Base-by-base conservation (phyloP, 2,113 vertebrate genomes). In the Gopherus evgoodei region DNA sequence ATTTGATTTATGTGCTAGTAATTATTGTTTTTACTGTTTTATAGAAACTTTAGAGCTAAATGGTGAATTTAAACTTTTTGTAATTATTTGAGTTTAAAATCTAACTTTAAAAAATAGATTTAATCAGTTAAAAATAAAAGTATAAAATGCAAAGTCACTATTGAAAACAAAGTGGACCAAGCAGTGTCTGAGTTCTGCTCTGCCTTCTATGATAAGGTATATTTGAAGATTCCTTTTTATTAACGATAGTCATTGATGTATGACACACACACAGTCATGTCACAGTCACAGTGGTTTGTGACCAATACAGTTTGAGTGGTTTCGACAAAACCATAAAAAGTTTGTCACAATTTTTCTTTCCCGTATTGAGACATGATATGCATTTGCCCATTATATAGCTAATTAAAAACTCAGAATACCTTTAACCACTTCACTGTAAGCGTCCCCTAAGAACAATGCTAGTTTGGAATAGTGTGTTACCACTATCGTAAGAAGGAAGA, bases 11-110 rank as follows among this genome's bases (percentile, higher is more conserved):
- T 89, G 42, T 94, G 81, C 38, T 89, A 38, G 92, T 86, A 95
- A 94, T 82, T 87, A 81, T 93, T 89, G 11, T 11, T 19, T 86
- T 90, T 90, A 84, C 80, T 93, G 79, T n/a, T 97, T 91, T 93
- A 81, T 86, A 84, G n/a, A 83, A 78, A 87, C 49, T 22, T 88
- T 81, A 84, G 44, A 83, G 31, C 22, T 56, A 50, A 84, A 50
- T 35, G 54, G 38, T 47, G 50, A 49, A 80, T 80, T 88, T 84
- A 49, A 54, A 47, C 35, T 93, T 78, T 44, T 93, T 76, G 47
- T 87, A 93, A 89, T 69, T 94, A 84, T 92, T 29, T 4, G n/a
- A 83, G 83, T 91, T 1, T 93, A 87, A 91, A 31, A n/a, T 2
- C 7, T 24, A 81, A 84, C 21, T 83, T 75, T 8, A 87, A 88